A percentile compares a stretch with the other conserved stretches of the same genome.
Conservation (phyloP, 2,888 invertebrate genomes). For the Leptarthrus brevirostris region DNA sequence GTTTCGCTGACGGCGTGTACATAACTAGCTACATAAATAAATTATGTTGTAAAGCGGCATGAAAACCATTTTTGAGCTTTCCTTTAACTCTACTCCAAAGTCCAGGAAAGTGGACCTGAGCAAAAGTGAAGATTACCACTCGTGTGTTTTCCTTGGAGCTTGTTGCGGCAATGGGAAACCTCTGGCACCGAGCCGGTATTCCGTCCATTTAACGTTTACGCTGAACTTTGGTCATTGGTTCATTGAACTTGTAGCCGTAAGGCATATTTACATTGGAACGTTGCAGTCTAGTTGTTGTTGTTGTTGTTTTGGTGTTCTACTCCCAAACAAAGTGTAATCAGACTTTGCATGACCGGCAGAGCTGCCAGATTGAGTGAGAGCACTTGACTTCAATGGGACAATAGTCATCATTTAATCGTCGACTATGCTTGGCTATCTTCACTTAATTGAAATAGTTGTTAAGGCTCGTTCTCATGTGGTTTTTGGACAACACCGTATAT, state of each 20-base stretch:
- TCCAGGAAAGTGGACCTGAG: neutral
- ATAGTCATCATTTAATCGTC: no score
- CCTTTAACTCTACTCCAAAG: neutral
- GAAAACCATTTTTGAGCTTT: neutral
- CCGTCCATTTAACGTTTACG: neutral
- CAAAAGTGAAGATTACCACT: neutral
- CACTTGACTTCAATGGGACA: no score
- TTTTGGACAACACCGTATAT: no score
- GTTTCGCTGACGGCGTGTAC: neutral
- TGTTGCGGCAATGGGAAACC: neutral
- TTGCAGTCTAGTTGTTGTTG: neutral
- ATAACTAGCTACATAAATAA: slow-evolving; percentile 6
- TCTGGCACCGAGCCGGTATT: neutral
- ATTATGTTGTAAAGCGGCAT: neutral
- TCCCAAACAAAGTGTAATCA: neutral
- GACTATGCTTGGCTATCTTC: no score
- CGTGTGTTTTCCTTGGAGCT: neutral
- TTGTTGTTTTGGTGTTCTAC: neutral
- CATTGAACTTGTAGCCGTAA: slow-evolving; percentile 8
- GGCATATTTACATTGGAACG: neutral
- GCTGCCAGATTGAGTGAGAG: neutral
- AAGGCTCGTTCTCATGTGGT: no score
- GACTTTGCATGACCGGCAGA: neutral
- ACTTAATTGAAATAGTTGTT: no score
- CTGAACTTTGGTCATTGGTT: slow-evolving; percentile 22